Base-by-base conservation (phyloP, 2,797 vertebrate species). In the Oophaga sylvatica region DNA sequence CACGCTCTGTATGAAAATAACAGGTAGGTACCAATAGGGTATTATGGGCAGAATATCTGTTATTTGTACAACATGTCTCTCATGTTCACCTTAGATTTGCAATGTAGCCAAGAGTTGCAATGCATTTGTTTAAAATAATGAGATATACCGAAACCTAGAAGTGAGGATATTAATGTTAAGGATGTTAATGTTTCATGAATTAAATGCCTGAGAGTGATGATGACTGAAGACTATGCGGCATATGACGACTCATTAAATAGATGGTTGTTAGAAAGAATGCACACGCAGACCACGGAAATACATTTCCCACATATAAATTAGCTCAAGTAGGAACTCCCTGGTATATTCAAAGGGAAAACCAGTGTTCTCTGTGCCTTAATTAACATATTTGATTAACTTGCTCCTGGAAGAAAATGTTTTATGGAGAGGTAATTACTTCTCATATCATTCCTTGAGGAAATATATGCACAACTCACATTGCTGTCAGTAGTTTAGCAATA, bases 231-330 rank as follows among this genome's bases (percentile, higher is more conserved):
- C 26, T 48, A 22, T 77, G 22, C 53, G 45, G 48, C 48, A 56
- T 77, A 77, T 77, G 45, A 26, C 26, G 48, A 48, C 26, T 56
- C 75, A 56, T 77, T 77, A 77, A 56, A 77, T 77, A 77, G 53
- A 56, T 56, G 45, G 19, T 53, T 53, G 48, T 56, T 56, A 77
- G 26, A 56, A 26, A 77, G 48, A 77, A 77, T 56, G 75, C 48
- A 56, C 0, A 29, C 22, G 15, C 48, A 77, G 75, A 56, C 75
- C 45, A 26, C 45, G 26, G 53, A 22, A 77, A 77, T 77, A 77
- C 75, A 77, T 77, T 77, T 77, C 48, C 12, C 48, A 77, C 22
- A 77, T 77, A 77, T 56, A 77, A 77, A 77, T 77, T 53, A 56
- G 75, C 75, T 48, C 16, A 35, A 81, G 41, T 26, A 67, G 35